Evolutionary conservation across 2,888 invertebrate genomes (phyloP).

Genomic region (Priapulus caudatus): DNA sequence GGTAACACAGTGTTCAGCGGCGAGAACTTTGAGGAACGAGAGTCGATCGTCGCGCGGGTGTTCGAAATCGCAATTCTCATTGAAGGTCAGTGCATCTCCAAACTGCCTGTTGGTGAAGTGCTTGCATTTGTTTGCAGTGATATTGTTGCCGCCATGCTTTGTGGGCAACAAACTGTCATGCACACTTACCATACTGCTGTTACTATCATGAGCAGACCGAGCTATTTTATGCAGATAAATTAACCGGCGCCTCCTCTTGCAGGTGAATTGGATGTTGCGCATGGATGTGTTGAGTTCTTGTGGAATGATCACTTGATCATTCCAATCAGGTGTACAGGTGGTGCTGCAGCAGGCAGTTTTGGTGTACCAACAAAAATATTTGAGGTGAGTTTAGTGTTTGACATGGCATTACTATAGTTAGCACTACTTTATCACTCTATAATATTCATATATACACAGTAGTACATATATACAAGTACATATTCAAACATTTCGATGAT

Average conservation of each 20-base stretch:
- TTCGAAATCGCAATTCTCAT: constrained; percentile 35
- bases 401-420: no score
- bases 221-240: no score
- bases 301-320: constrained; percentile 37
- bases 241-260: no score
- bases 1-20: constrained; percentile 33
- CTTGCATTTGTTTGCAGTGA: no score
- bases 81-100: constrained; percentile 25
- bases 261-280: constrained; percentile 31
- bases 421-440: no score
- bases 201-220: no score
- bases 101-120: not conserved
- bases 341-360: constrained; percentile 26
- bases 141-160: no score
- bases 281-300: constrained; percentile 34
- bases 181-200: no score
- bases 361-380: not conserved
- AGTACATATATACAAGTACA: no score
- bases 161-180: no score
- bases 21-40: constrained; percentile 31
- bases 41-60: constrained; percentile 31
- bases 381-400: not conserved
- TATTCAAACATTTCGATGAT: no score
- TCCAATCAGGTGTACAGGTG: constrained; percentile 33
- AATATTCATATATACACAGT: no score